Evolutionary conservation across 2,888 invertebrate genomes (phyloP).

Genomic region (Drosophila nigritarsus): DNA sequence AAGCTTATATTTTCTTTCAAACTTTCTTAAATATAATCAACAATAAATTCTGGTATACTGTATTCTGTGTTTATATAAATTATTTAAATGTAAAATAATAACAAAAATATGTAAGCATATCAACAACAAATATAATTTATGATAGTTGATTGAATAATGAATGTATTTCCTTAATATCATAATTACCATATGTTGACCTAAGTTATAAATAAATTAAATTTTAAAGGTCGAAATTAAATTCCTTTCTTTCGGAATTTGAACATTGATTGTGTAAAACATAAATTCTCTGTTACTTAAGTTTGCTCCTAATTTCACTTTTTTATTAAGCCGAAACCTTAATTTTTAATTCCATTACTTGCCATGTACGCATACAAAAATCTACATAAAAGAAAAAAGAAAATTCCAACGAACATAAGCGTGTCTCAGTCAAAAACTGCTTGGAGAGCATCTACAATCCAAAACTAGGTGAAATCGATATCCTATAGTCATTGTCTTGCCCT

Average conservation of each 20-base stretch:
- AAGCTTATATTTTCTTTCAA: not conserved
- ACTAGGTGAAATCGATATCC: conserved; percentile 75
- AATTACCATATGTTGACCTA: not conserved
- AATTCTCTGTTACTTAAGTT: not conserved
- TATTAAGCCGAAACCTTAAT: conserved; percentile 5
- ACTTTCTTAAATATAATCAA: not conserved
- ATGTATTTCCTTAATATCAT: not conserved
- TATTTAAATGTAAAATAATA: not conserved
- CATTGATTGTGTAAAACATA: too few relatives aligned
- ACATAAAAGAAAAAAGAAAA: not conserved
- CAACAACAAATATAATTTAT: not conserved
- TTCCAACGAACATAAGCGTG: conserved; percentile 4
- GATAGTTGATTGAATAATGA: too few relatives aligned
- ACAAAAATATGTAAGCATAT: not conserved
- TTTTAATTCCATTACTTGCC: conserved; percentile 9
- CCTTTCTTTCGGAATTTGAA: not conserved
- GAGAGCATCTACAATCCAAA: conserved; percentile 41
- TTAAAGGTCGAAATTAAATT: not conserved
- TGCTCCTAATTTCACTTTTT: conserved; percentile 4
- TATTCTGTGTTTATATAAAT: not conserved
- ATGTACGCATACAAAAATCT: not conserved
- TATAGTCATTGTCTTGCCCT: conserved; percentile 62
- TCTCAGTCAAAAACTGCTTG: conserved; percentile 19
- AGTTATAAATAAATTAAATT: not conserved
- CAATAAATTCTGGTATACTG: not conserved